phyloP scores from a whole-genome alignment of 2,113 vertebrate species.

The Athene noctua region DNA sequence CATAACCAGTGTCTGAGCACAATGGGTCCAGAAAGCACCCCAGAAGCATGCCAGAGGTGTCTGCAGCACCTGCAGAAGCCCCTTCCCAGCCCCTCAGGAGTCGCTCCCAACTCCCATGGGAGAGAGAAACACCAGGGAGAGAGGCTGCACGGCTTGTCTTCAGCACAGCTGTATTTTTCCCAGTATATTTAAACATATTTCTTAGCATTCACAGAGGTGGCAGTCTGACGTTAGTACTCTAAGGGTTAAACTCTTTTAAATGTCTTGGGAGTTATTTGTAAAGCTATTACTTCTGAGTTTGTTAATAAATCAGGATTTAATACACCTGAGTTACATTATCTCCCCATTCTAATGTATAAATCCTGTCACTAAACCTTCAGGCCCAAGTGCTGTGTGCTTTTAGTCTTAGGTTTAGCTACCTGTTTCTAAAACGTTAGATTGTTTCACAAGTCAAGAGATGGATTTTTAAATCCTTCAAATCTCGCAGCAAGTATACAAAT shows the following conservation, averaged over 20 bases:
- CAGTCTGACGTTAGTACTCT: not conserved
- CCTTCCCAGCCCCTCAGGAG: not conserved
- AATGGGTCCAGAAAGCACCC: not conserved
- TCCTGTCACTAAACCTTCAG: conserved; percentile 63
- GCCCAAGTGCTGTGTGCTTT: conserved; percentile 56
- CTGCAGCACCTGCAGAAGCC: not conserved
- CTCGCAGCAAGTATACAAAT: conserved; percentile 49
- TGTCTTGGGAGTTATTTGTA: conserved; percentile 63
- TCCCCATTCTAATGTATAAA: conserved; percentile 61
- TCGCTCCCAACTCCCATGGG: accelerated
- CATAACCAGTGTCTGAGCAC: accelerated
- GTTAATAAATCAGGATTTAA: conserved; percentile 72
- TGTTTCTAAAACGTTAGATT: conserved; percentile 48
- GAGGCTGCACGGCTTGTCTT: not conserved
- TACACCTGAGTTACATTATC: conserved; percentile 68
- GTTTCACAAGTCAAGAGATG: conserved; percentile 60
- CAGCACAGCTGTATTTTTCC: not conserved
- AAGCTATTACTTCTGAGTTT: conserved; percentile 61
- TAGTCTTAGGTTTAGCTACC: conserved; percentile 64
- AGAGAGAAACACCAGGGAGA: accelerated
- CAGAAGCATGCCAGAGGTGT: not conserved
- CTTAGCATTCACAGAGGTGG: not conserved
- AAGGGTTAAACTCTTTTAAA: conserved; percentile 52
- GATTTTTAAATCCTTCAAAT: conserved; percentile 67
- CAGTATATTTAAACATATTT: not conserved